Percentiles rank a stretch among this genome's conserved stretches.
Conservation (phyloP, 2,797 vertebrate species). For the Anisognathus igniventris region DNA sequence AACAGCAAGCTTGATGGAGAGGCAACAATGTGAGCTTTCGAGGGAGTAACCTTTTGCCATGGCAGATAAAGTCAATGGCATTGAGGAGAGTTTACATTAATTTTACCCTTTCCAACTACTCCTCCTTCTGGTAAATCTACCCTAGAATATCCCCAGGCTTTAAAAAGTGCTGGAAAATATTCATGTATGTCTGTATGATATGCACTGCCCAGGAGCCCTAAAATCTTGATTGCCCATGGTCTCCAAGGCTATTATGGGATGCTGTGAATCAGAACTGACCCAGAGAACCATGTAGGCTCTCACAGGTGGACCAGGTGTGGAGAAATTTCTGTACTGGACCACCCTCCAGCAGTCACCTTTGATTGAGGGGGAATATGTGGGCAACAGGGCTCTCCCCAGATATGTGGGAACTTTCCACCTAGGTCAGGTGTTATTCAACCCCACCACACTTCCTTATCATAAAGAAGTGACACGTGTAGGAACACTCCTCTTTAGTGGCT, state of each 20-base stretch:
- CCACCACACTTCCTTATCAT: neutral
- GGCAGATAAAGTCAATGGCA: neutral
- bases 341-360: neutral
- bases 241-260: neutral
- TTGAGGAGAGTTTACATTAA: neutral
- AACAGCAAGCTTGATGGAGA: neutral
- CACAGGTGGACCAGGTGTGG: neutral
- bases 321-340: neutral
- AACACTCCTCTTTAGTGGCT: neutral
- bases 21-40: neutral
- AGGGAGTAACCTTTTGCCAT: neutral
- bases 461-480: neutral
- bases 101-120: neutral
- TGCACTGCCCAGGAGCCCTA: neutral
- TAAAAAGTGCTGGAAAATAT: neutral
- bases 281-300: neutral
- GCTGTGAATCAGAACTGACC: neutral
- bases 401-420: neutral
- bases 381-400: neutral
- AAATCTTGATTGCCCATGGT: neutral
- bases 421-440: neutral
- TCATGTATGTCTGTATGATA: neutral
- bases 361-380: neutral
- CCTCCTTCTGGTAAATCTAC: neutral
- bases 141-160: neutral